Base-by-base conservation (phyloP, 2,888 invertebrate species). In the Eristalis intricaria region DNA sequence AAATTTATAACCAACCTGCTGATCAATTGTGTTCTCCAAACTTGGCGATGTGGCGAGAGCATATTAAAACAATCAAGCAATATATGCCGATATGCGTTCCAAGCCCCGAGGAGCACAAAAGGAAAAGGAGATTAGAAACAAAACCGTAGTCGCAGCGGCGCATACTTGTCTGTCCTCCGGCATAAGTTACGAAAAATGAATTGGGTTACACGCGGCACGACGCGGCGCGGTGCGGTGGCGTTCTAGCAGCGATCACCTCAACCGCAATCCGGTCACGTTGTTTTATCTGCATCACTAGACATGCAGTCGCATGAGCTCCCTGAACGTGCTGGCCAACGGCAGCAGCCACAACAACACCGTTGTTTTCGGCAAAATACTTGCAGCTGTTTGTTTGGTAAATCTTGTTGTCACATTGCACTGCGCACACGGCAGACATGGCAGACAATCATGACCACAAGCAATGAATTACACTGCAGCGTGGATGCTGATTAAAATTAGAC, bases 241-340 rank as follows among this genome's bases (percentile, higher is more conserved):
- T 87, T 73, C 74, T 83, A 76, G 56, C 29, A 84, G 63, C 35
- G 76, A 84, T 87, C 80, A 87, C 73, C 69, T 80, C 84, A 87
- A 84, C 84, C 78, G 80, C 84, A 84, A 84, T 84, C 71, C 84
- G 68, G 84, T 84, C 79, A 87, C 76, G 84, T 58, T 80, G 71
- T 68, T 76, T 79, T 87, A 79, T 76, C 68, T 76, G 56, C 65
- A 56, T 26, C 63, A 66, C 83, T 68, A 79, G 87, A 84, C 79
- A 87, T 71, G 43, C 84, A 76, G 83, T 84, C 87, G 75, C 64
- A 40, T 11, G 35, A 11, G 43, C 43, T 43, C 43, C 38, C n/a
- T n/a, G 61, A 70, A 71, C 76, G 64, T 69, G 65, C 60, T 69
- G 61, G 61, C 56, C 38, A 75, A 13, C 50, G 22, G 32, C 66